Percentiles rank a stretch among this genome's conserved stretches.
Evolutionary conservation across 2,888 invertebrate species (phyloP).

Genomic region (Phymatocera aterrima): DNA sequence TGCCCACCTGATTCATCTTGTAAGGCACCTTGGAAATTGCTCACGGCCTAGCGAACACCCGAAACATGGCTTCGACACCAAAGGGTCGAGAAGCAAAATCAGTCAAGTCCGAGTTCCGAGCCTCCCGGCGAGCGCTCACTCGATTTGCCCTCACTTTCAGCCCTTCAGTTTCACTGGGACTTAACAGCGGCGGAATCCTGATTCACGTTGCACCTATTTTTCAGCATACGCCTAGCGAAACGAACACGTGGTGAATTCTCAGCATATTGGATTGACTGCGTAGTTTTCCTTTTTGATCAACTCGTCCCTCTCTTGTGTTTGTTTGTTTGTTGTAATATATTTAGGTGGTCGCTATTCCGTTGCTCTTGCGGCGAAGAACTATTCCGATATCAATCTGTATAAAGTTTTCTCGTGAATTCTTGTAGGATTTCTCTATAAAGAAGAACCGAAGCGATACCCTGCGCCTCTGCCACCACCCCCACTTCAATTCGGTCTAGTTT

Average conservation of each 20-base stretch:
- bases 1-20: slow-evolving; percentile 25
- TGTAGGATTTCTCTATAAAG: slow-evolving; percentile 1
- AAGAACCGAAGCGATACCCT: not conserved
- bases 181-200: not conserved
- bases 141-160: slow-evolving; percentile 10
- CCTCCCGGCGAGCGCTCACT: not conserved
- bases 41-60: slow-evolving; percentile 11
- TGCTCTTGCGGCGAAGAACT: not conserved
- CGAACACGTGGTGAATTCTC: not conserved
- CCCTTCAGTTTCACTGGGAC: not conserved
- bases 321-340: not conserved
- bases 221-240: not conserved
- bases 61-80: slow-evolving; percentile 34
- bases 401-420: not conserved
- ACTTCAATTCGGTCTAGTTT: slow-evolving; percentile 50
- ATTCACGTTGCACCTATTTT: not conserved
- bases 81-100: slow-evolving; percentile 30
- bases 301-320: too few species aligned
- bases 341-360: not conserved
- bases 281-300: not conserved
- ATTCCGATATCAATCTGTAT: slow-evolving; percentile 5
- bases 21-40: slow-evolving; percentile 36
- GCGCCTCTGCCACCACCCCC: not conserved
- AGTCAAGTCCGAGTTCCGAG: slow-evolving; percentile 12
- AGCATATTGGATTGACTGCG: not conserved